A percentile compares a stretch with the other conserved stretches of the same genome.
Evolutionary conservation across 2,888 invertebrate genomes (phyloP).

Genomic region (Alcis repandata): DNA sequence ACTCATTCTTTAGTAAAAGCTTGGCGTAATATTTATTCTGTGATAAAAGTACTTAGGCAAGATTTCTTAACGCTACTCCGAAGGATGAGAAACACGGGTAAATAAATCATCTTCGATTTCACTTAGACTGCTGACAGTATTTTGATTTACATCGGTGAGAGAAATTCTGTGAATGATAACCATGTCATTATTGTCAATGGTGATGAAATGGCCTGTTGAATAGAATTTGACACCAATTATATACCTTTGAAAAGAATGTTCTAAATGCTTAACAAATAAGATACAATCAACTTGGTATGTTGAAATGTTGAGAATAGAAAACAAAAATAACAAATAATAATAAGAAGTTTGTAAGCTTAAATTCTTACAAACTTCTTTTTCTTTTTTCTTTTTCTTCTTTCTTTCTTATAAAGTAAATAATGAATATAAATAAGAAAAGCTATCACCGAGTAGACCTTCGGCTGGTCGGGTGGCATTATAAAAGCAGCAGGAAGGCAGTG

Average conservation of each 20-base stretch:
- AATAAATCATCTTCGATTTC: conserved; percentile 35
- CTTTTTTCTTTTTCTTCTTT: too few species aligned
- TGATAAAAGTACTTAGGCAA: conserved; percentile 1
- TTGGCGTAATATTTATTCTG: too few species aligned
- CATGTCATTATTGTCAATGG: conserved; percentile 16
- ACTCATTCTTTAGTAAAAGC: too few species aligned
- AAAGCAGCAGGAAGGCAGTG: too few species aligned
- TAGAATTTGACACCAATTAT: conserved; percentile 12
- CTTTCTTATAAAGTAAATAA: too few species aligned
- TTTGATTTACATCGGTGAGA: conserved; percentile 33
- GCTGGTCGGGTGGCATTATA: too few species aligned
- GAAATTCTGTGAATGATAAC: conserved; percentile 29
- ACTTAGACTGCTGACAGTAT: conserved; percentile 21
- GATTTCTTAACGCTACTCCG: neutral
- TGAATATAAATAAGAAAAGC: too few species aligned
- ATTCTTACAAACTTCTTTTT: too few species aligned
- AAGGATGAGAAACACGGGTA: conserved; percentile 30
- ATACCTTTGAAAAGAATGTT: neutral
- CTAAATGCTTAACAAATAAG: neutral
- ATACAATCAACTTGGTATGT: neutral
- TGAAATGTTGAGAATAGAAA: neutral
- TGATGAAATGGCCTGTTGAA: conserved; percentile 24
- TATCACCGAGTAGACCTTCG: too few species aligned
- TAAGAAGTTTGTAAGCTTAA: too few species aligned
- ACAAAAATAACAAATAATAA: too few species aligned